Evolutionary conservation across 2,113 vertebrate species (phyloP).

Genomic region (Chaetorhynchus papuensis): DNA sequence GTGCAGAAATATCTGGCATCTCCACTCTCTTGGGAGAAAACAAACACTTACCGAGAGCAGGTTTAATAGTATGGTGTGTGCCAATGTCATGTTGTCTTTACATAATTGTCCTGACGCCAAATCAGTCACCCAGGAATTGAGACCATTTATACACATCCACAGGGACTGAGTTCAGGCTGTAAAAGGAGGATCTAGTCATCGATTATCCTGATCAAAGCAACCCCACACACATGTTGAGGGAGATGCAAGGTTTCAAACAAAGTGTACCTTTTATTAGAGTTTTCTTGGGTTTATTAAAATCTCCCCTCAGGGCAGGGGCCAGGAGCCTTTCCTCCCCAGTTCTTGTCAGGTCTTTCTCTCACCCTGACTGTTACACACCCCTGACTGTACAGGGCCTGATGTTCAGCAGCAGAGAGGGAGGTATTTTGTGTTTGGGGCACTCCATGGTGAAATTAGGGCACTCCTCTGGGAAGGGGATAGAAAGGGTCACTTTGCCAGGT

Average conservation of each 20-base stretch:
- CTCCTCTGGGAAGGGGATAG: not conserved
- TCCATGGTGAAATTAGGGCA: not conserved
- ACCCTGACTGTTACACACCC: not conserved
- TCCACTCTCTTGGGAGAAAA: not conserved
- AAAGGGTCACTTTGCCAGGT: not conserved
- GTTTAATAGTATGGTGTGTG: not conserved
- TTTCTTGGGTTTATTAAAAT: not conserved
- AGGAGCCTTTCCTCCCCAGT: not conserved
- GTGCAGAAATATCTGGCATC: not conserved
- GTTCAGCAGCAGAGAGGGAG: not conserved
- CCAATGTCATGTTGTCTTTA: not conserved
- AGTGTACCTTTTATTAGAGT: not conserved
- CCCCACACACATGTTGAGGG: not conserved
- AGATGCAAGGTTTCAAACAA: not conserved
- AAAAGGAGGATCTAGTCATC: not conserved
- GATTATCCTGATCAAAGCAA: not conserved
- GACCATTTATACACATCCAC: not conserved
- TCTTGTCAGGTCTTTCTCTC: not conserved
- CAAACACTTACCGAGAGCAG: accelerated
- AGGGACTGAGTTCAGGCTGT: not conserved
- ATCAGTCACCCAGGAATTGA: not conserved
- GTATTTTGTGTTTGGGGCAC: not conserved
- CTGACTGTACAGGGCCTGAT: not conserved
- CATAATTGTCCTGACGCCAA: not conserved
- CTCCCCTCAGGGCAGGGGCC: not conserved